Evolutionary conservation across 2,113 vertebrate species (phyloP), one percentile per base, ranked within the genome.

Genomic region (Sinocyclocheilus anophthalmus): DNA sequence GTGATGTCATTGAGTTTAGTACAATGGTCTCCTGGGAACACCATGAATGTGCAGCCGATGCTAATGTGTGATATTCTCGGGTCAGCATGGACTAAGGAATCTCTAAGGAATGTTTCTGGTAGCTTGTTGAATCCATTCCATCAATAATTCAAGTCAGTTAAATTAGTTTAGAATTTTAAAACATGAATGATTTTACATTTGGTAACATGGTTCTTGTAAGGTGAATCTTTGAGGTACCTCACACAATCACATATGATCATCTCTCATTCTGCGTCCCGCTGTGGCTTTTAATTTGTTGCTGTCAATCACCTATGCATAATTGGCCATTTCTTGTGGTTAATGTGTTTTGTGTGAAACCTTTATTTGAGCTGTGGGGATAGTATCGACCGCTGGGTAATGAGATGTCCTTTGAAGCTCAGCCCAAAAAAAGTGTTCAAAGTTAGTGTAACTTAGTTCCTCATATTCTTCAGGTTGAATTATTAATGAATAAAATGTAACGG

Each of bases 391-490:
- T 67, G 73, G 57, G 20, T 69, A 85, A 78, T 85, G 75, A 85
- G 24, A 85, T 69, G 84, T 81, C 79, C 65, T 85, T 80, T 80
- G 53, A 80, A 59, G 33, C 24, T n/a, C 14, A 59, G 39, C 61
- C 57, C 39, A 24, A 80, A 67, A 80, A 81, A 82, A 57, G 72
- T 55, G 48, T 67, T 80, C 77, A 70, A 63, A 80, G 59, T 59
- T 67, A 55, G 59, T 61, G 59, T 69, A 59, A 85, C 61, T 50
- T 79, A n/a, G 76, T 79, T 84, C 9, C 55, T 85, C 73, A 53
- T 55, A 67, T 77, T 85, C 45, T 67, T 85, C 59, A 53, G 59
- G 67, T 39, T 85, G 45, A 63, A 81, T 84, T 81, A 72, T 80
- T 75, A 33, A 50, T 84, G 67, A 73, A 4, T n/a, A 22, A 18